Evolutionary conservation across 1,140 invertebrate genomes (phyloP).

Genomic region (Araneus ventricosus): DNA sequence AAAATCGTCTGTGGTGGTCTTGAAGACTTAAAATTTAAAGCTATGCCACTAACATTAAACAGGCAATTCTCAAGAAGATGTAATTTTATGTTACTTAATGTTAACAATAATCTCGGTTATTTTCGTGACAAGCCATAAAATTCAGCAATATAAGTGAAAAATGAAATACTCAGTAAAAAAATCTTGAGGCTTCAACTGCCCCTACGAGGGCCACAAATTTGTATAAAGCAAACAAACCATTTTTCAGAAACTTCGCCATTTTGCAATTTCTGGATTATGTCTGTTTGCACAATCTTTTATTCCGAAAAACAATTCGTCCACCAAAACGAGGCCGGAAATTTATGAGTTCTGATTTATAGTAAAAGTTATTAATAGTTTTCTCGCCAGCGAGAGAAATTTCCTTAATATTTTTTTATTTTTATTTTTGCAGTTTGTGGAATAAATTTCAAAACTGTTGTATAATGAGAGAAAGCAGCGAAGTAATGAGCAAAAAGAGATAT

Average conservation of each 20-base stretch:
- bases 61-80: neutral
- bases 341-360: slow-evolving; percentile 53
- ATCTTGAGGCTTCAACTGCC: neutral
- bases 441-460: slow-evolving; percentile 64
- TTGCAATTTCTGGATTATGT: slow-evolving; percentile 8
- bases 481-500: slow-evolving; percentile 52
- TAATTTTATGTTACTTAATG: slow-evolving; percentile 22
- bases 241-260: neutral
- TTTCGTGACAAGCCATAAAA: slow-evolving; percentile 51
- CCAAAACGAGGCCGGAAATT: slow-evolving; percentile 57
- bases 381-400: neutral
- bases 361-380: slow-evolving; percentile 58
- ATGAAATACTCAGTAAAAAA: slow-evolving; percentile 3
- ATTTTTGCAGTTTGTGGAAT: slow-evolving; percentile 8
- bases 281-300: slow-evolving; percentile 64
- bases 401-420: neutral
- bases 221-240: slow-evolving; percentile 56
- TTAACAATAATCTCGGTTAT: neutral
- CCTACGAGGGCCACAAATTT: slow-evolving; percentile 53
- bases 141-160: slow-evolving; percentile 34
- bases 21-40: neutral
- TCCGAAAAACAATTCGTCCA: neutral
- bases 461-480: slow-evolving; percentile 47
- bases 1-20: neutral
- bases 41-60: neutral